Evolutionary conservation across 2,888 invertebrate species (phyloP), one percentile per base, ranked within the genome.

Genomic region (Idaea aversata): DNA sequence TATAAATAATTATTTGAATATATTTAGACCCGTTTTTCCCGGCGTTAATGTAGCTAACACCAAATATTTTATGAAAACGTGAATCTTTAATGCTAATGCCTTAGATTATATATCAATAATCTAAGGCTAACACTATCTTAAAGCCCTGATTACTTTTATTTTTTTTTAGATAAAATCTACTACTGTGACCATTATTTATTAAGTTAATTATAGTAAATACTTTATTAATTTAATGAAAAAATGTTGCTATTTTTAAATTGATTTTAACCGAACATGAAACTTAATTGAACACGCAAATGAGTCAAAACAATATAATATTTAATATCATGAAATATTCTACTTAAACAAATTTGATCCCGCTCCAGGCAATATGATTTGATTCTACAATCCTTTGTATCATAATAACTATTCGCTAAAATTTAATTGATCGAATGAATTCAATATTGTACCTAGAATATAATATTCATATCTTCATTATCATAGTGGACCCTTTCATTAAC

Each of bases 321-420:
- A 61, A 63, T 59, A 69, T 67, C 61, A 66, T 57, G 65, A 76
- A 75, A 77, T 81, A 82, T 76, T 78, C 88, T 89, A 89, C 88
- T 90, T 90, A 91, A 88, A 89, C 82, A 86, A 88, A 90, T 88
- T 93, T 93, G 92, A 86, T 93, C 92, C 92, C 92, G 75, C 81
- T 88, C 92, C 91, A 93, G 92, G 88, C 92, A 88, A 84, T 87
- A 85, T 79, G 82, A 79, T 79, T 65, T 64, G 62, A 25, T 64
- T 70, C 70, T 66, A 71, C 67, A 67, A 67, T 72, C 47, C 59
- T 62, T 69, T 13, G 6, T 58, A 16, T 58, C 6, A 58, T 58
- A 16, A 58, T 63, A 61, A 47, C 47, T 70, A 70, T 64, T 65
- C 64, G 66, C 72, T 76, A 73, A 72, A 70, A 66, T 71, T 69